A percentile compares a stretch with the other conserved stretches of the same genome.
phyloP scores from a whole-genome alignment of 1,140 invertebrate species.

The Hycleus phaleratus region DNA sequence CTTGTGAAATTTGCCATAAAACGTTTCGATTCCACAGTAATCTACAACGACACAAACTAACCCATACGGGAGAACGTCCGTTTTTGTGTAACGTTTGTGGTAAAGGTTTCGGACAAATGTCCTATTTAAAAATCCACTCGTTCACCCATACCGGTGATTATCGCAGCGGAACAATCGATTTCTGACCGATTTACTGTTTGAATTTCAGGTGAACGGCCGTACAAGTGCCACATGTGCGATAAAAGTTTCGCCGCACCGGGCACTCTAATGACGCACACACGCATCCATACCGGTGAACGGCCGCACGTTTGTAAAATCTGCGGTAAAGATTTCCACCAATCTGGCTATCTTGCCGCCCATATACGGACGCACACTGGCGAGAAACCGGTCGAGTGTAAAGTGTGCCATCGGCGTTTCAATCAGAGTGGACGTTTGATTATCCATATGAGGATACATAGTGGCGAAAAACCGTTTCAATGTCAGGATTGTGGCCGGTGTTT shows the following conservation, averaged over 20 bases:
- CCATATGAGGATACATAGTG: slow-evolving; percentile 42
- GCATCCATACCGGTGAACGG: slow-evolving; percentile 41
- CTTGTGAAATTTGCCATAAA: slow-evolving; percentile 28
- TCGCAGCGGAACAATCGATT: too few species aligned
- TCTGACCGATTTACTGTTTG: not conserved
- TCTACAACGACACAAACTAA: slow-evolving; percentile 52
- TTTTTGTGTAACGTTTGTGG: slow-evolving; percentile 68
- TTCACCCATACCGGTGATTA: slow-evolving; percentile 35
- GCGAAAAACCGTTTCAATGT: slow-evolving; percentile 33
- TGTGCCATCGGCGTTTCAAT: slow-evolving; percentile 52
- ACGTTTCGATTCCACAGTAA: slow-evolving; percentile 26
- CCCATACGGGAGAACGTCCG: slow-evolving; percentile 64
- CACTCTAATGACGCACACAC: slow-evolving; percentile 26
- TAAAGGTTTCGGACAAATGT: slow-evolving; percentile 60
- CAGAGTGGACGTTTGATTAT: slow-evolving; percentile 32
- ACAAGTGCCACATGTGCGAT: slow-evolving; percentile 39
- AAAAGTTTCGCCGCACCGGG: slow-evolving; percentile 27
- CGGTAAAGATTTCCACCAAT: slow-evolving; percentile 30
- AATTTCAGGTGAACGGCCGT: slow-evolving; percentile 36
- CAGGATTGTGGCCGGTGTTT: slow-evolving; percentile 49
- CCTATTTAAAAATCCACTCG: slow-evolving; percentile 54
- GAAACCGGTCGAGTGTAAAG: slow-evolving; percentile 42
- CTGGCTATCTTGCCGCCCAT: slow-evolving; percentile 42
- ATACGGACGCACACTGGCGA: slow-evolving; percentile 45
- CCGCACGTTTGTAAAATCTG: slow-evolving; percentile 42